Conservation (phyloP, 2,113 vertebrate genomes). For the Sapayoa aenigma region DNA sequence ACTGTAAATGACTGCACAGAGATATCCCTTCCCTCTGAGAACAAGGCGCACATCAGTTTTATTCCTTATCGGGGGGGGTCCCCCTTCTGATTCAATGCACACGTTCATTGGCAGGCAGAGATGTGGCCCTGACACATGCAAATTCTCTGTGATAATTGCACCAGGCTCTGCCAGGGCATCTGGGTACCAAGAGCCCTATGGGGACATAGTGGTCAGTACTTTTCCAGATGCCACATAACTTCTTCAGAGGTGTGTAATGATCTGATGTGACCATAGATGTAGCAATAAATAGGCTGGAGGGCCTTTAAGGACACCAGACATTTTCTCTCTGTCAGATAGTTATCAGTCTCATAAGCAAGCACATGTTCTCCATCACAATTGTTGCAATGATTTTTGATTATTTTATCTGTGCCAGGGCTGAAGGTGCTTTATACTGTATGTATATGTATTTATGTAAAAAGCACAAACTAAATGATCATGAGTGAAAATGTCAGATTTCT, state of each 20-base stretch:
- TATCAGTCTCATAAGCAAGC: neutral
- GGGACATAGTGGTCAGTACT: neutral
- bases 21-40: neutral
- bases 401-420: neutral
- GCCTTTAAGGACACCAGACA: neutral
- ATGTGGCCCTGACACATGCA: neutral
- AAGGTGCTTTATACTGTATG: neutral
- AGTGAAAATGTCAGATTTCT: neutral
- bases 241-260: neutral
- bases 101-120: neutral
- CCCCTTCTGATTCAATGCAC: neutral
- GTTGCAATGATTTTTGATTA: neutral
- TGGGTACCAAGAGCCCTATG: accelerated
- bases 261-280: accelerated
- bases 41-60: neutral
- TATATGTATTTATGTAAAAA: neutral
- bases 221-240: neutral
- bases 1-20: neutral
- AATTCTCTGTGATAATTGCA: neutral
- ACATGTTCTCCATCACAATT: neutral
- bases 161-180: neutral
- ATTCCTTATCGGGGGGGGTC: accelerated
- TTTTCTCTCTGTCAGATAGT: neutral
- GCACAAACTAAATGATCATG: neutral
- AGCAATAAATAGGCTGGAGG: neutral